These are phyloP conservation scores for Acanthornis magna DNA, from an alignment of 2,797 vertebrate genomes.

Conservation along the genomic window DNA sequence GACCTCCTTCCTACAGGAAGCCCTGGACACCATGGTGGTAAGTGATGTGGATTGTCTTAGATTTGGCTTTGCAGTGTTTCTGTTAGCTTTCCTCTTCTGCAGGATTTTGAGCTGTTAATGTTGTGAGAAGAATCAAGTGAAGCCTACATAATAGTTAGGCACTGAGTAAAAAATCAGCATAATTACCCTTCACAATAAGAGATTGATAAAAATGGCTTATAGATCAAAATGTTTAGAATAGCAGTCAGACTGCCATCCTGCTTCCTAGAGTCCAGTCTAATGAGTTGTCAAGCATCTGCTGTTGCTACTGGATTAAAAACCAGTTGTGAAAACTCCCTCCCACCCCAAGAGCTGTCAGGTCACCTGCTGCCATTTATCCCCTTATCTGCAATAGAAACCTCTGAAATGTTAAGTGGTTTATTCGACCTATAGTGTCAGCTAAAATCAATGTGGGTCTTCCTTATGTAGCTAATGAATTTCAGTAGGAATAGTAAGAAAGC, in stretches of 20 bases:
- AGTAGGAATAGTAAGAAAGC: neutral
- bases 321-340: neutral
- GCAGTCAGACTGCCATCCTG: neutral
- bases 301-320: neutral
- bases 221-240: neutral
- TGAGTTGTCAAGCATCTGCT: neutral
- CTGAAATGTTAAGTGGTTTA: neutral
- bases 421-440: neutral
- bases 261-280: neutral
- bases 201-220: neutral
- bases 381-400: neutral
- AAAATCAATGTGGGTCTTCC: neutral
- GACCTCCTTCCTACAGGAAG: neutral
- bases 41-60: neutral
- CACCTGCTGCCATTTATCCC: neutral
- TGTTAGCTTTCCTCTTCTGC: neutral
- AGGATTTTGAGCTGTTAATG: neutral
- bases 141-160: neutral
- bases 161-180: neutral
- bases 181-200: neutral
- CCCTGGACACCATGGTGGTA: neutral
- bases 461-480: neutral
- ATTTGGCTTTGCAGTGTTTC: neutral
- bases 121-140: neutral
- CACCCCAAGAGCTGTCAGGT: neutral